phyloP scores from a whole-genome alignment of 1,140 invertebrate species.

The Sweltsa coloradensis region DNA sequence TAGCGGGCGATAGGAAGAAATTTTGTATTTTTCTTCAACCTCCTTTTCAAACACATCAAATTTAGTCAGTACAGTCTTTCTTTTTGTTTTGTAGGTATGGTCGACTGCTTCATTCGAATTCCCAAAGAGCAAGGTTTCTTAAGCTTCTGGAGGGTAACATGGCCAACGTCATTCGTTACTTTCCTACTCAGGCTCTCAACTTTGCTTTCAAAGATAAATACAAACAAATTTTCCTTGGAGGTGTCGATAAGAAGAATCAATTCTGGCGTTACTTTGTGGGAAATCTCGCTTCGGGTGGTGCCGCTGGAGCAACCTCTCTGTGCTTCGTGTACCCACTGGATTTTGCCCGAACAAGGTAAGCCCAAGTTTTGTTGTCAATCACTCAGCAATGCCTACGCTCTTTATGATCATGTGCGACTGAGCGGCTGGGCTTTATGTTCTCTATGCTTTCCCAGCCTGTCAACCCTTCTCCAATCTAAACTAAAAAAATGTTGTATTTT shows the following conservation, averaged over 20 bases:
- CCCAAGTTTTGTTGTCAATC: no score
- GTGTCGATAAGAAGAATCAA: conserved; percentile 79
- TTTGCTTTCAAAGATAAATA: conserved; percentile 92
- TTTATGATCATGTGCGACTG: no score
- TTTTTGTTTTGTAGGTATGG: conserved; percentile 54
- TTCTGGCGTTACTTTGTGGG: conserved; percentile 76
- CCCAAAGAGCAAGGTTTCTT: conserved; percentile 74
- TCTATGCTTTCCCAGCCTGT: no score
- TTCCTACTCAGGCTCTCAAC: conserved; percentile 91
- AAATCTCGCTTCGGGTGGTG: conserved; percentile 85
- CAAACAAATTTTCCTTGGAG: conserved; percentile 71
- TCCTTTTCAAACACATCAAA: no score
- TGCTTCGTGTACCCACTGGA: conserved; percentile 94
- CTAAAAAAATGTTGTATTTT: no score
- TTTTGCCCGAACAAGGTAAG: conserved; percentile 81
- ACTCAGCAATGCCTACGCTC: no score
- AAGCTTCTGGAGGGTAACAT: conserved; percentile 90
- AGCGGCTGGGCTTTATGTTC: no score
- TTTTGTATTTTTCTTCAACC: no score
- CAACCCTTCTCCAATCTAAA: no score
- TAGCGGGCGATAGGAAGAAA: no score
- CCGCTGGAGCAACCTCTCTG: conserved; percentile 85
- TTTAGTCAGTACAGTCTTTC: no score
- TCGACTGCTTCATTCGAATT: conserved; percentile 77
- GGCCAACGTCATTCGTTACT: conserved; percentile 81